Base-by-base conservation (phyloP, 2,113 vertebrate genomes). In the Camelus bactrianus region DNA sequence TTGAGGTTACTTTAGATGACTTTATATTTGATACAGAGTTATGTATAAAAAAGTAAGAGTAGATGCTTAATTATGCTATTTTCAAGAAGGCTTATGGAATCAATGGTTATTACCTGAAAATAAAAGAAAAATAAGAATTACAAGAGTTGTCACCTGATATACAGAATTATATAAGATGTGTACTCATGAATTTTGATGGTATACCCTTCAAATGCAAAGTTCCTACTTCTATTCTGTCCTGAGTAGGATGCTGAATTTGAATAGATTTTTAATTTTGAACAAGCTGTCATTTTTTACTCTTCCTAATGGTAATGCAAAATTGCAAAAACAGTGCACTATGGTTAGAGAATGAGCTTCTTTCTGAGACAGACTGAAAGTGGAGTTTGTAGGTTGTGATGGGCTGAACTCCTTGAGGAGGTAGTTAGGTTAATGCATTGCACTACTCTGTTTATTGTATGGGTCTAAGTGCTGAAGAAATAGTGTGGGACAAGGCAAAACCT, bases 31-130 rank as follows among this genome's bases (percentile, higher is more conserved):
- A 65, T 67, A 81, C 10, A 60, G 52, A 64, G 42, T 28, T 77
- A 14, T 73, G 6, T 81, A 35, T 50, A 76, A 35, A 80, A 80
- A 81, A 89, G 52, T 62, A 46, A 26, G 30, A 91, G 10, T 56
- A 7, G 13, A 60, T 38, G 60, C 65, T 67, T 84, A 38, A 48
- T 85, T 69, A 69, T 22, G 19, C 60, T 75, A 69, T 84, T 96
- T 90, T 92, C n/a, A 95, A 64, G 38, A 73, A 75, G 26, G 5
- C 20, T 92, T 92, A 69, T 30, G 10, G 30, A 62, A 84, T 96
- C 8, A 69, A 28, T 82, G 54, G 22, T n/a, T 67, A 73, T 85
- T 73, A 24, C 19, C 38, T 52, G 38, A 76, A 79, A 85, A 65
- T 56, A 69, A 80, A 64, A 70, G 50, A 50, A 82, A 64, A 38